Conservation (phyloP, 1,140 invertebrate genomes). For the Caenorhabditis remanei region DNA sequence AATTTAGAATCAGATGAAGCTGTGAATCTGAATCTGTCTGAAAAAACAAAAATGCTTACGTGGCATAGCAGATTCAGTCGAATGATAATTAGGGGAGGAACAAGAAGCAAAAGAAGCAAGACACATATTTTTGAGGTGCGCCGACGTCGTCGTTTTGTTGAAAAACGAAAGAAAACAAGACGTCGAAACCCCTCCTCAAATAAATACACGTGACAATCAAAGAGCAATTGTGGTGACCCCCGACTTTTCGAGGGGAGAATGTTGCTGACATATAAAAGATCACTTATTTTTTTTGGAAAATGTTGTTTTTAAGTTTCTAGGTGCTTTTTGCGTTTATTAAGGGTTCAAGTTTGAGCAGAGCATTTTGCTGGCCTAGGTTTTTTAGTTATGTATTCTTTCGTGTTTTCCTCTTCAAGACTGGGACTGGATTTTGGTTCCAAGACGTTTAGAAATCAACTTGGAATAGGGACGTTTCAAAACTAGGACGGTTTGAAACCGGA, state of each 20-base stretch:
- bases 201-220: slow-evolving; percentile 49
- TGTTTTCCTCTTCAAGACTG: no score
- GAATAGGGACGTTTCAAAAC: no score
- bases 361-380: no score
- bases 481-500: not conserved
- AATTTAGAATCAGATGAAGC: not conserved
- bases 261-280: not conserved
- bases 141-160: not conserved
- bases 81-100: slow-evolving; percentile 41
- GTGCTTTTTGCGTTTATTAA: no score
- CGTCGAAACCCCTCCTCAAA: not conserved
- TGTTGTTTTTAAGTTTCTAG: no score
- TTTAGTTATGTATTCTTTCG: no score
- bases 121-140: slow-evolving; percentile 9
- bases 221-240: slow-evolving; percentile 34
- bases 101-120: not conserved
- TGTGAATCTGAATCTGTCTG: not conserved
- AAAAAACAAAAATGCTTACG: not conserved
- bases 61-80: not conserved
- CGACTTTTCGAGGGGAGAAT: not conserved
- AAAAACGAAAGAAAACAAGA: not conserved
- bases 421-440: no score
- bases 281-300: not conserved
- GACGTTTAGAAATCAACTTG: no score
- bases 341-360: no score